Conservation (phyloP, 1,140 invertebrate species). For the Rhyzopertha dominica region DNA sequence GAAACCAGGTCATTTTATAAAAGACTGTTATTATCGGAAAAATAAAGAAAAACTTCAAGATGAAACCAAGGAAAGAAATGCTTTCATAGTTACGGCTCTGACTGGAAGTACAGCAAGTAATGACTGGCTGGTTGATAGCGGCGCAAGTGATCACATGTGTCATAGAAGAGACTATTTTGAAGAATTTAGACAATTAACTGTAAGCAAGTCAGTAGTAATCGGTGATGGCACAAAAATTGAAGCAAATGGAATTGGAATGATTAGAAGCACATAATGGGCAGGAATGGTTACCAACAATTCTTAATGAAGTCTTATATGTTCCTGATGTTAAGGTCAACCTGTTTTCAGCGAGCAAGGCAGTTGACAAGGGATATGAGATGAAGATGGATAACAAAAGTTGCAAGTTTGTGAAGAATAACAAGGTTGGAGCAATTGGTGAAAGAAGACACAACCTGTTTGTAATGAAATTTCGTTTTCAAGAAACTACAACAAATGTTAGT, state of each 20-base stretch:
- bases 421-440: conserved; percentile 15
- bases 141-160: conserved; percentile 29
- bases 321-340: conserved; percentile 29
- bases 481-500: conserved; percentile 20
- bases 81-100: too few relatives aligned
- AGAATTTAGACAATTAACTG: conserved; percentile 13
- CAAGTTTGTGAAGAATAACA: conserved; percentile 15
- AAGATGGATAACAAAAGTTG: conserved; percentile 16
- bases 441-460: conserved; percentile 23
- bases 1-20: too few relatives aligned
- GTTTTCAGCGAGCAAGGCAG: conserved; percentile 26
- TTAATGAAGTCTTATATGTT: conserved; percentile 28
- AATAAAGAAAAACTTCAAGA: too few relatives aligned
- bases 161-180: conserved; percentile 18
- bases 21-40: too few relatives aligned
- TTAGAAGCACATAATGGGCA: conserved; percentile 24
- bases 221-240: conserved; percentile 20
- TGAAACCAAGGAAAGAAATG: too few relatives aligned
- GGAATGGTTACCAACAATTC: conserved; percentile 18
- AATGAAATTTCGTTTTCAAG: conserved; percentile 29
- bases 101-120: too few relatives aligned
- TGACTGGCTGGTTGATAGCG: too few relatives aligned
- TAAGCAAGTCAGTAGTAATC: conserved; percentile 19
- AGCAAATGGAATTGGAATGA: conserved; percentile 21
- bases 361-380: conserved; percentile 26